Evolutionary conservation across 2,113 vertebrate genomes (phyloP).

Genomic region (Cyanistes caeruleus): DNA sequence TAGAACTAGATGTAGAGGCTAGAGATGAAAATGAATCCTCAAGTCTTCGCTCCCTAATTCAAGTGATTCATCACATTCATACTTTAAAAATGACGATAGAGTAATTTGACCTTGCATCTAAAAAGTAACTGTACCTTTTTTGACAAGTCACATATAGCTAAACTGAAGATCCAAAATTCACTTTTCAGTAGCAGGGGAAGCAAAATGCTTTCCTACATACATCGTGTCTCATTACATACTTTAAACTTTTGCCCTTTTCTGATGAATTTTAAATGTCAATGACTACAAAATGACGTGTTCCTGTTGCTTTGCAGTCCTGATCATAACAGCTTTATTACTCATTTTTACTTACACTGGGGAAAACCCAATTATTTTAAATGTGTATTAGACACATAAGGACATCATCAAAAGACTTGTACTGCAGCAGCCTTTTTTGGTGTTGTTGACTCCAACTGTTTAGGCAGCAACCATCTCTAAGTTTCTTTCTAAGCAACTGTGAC

Average conservation of each 20-base stretch:
- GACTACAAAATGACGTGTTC: neutral
- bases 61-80: neutral
- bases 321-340: neutral
- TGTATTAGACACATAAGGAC: slow-evolving; percentile 12
- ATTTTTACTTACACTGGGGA: neutral
- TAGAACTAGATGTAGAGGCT: neutral
- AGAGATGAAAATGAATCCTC: neutral
- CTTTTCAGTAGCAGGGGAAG: neutral
- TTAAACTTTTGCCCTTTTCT: neutral
- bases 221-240: neutral
- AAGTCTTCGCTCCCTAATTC: neutral
- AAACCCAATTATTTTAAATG: neutral
- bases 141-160: neutral
- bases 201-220: neutral
- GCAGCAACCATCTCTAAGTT: neutral
- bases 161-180: neutral
- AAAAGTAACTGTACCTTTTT: neutral
- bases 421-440: slow-evolving; percentile 53
- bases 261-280: neutral
- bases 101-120: neutral
- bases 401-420: neutral
- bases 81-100: neutral
- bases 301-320: neutral
- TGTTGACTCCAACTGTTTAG: slow-evolving; percentile 36
- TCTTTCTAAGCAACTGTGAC: neutral